Evolutionary conservation across 2,888 invertebrate species (phyloP), one percentile per base, ranked within the genome.

Genomic region (Drosophila tanythrix): DNA sequence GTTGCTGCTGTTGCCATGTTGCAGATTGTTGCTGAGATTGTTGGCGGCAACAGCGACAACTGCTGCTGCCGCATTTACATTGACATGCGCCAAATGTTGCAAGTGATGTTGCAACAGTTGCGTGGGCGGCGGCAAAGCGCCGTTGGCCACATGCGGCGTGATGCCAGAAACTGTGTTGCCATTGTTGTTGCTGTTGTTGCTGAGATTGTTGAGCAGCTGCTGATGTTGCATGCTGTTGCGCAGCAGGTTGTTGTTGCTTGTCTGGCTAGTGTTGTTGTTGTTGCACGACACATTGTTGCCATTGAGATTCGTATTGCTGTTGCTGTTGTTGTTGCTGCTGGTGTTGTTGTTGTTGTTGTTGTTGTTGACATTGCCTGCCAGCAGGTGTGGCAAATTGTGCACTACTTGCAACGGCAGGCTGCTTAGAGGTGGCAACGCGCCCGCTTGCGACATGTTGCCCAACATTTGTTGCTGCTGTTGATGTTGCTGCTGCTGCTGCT

Each of bases 71-170:
- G 89, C 89, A 76, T 87, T 88, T 59, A 87, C 90, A 79, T 92
- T 92, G 35, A 92, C 92, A 87, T 92, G 92, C n/a, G 91, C 92
- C 76, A 93, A 86, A 82, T 93, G 93, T 74, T 93, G 93, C 86
- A 93, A 83, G 69, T 93, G 93, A 90, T 93, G 93, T 81, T 93
- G 93, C 83, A 93, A 79, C 83, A 93, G 69, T 74, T 93, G 93
- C 73, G 92, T 93, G 74, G 92, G 91, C 60, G 93, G 92, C 38
- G 93, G 92, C 83, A 93, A 67, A 11, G 68, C 46, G 10, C 79
- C 79, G 59, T 83, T 87, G 29, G 70, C 77, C 56, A 74, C 83
- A 72, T 67, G 78, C 56, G 74, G 43, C 27, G 35, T 43, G 48
- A 69, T 82, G 67, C 69, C 71, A 53, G 71, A 82, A 88, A 62